Conservation (phyloP, 2,113 vertebrate genomes). For the Tyto alba region DNA sequence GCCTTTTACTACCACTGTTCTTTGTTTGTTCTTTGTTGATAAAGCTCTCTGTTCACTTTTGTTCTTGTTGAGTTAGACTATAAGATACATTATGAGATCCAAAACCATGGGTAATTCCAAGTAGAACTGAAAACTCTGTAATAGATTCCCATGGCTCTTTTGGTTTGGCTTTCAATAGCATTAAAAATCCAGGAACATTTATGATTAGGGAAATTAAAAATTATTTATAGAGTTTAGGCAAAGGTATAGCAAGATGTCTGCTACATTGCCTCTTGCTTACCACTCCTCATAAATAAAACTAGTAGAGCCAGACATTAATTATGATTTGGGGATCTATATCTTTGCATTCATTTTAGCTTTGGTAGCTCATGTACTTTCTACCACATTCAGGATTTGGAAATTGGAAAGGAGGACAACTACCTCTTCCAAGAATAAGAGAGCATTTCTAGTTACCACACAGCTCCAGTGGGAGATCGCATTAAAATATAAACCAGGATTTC, state of each 20-base stretch:
- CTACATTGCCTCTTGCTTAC: not conserved
- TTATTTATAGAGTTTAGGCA: not conserved
- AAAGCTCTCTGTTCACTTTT: not conserved
- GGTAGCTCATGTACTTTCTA: not conserved
- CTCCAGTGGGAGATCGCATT: not conserved
- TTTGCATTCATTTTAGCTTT: not conserved
- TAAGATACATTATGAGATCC: not conserved
- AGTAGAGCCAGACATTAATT: not conserved
- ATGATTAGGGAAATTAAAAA: not conserved
- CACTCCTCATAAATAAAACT: not conserved
- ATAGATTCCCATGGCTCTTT: not conserved
- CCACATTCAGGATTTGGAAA: not conserved
- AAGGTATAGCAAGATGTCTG: rapidly evolving
- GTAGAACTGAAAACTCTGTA: not conserved
- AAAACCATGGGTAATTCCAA: not conserved
- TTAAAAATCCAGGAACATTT: not conserved
- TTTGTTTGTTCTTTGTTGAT: not conserved
- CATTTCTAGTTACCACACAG: not conserved
- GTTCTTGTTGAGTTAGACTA: not conserved
- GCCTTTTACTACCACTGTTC: not conserved
- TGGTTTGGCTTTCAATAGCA: not conserved
- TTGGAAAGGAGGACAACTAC: not conserved
- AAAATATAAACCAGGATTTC: not conserved
- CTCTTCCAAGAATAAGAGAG: not conserved
- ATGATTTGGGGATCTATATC: not conserved